Conservation (phyloP, 2,888 invertebrate species). For the Crematogaster levior region DNA sequence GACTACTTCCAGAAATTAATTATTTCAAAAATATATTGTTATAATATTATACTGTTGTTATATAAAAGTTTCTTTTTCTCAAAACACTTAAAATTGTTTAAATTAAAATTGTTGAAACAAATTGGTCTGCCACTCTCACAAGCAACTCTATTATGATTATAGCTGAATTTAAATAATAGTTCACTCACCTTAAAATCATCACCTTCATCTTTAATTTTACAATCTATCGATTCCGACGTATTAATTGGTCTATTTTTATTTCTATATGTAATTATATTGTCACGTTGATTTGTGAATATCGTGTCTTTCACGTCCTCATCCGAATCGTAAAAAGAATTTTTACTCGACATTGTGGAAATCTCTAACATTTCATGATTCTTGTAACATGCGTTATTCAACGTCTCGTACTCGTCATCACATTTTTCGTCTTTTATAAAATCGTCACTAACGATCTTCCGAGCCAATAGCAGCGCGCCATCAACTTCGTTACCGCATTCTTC, state of each 20-base stretch:
- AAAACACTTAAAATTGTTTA: too few species aligned
- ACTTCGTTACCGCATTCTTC: conserved; percentile 25
- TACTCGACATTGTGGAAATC: background rate
- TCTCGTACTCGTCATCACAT: background rate
- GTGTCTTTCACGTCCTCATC: background rate
- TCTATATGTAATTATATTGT: conserved; percentile 12
- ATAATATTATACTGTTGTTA: background rate
- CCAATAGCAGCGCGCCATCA: conserved; percentile 30
- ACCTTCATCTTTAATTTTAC: background rate
- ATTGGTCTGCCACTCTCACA: background rate
- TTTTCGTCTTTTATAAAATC: conserved; percentile 6
- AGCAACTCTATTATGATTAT: background rate
- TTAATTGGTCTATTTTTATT: conserved; percentile 15
- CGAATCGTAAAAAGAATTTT: background rate
- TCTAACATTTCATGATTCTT: conserved; percentile 10
- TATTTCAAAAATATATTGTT: conserved; percentile 4
- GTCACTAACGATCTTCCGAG: conserved; percentile 14
- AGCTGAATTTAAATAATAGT: background rate
- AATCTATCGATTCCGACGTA: background rate
- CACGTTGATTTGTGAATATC: background rate
- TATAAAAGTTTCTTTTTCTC: background rate
- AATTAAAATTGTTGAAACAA: too few species aligned
- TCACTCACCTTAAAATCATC: background rate
- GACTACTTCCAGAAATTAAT: background rate
- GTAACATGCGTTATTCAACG: background rate